Percentiles rank a stretch among this genome's conserved stretches.
Evolutionary conservation across 2,888 invertebrate genomes (phyloP).

Genomic region (Luffia ferchaultella): DNA sequence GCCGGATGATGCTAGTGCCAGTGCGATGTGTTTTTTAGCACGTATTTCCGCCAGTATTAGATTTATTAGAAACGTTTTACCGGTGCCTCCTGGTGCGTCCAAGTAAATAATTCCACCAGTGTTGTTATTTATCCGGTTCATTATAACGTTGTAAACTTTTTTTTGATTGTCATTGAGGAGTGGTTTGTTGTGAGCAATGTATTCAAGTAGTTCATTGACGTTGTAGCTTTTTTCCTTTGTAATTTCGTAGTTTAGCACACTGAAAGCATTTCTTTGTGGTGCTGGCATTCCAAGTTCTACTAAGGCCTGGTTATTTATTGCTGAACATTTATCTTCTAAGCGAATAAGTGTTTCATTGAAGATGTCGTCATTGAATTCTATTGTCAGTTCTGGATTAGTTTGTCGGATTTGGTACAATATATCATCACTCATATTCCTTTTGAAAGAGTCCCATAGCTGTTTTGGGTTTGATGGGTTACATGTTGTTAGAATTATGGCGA

Average conservation of each 20-base stretch:
- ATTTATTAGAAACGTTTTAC: slow-evolving; percentile 6
- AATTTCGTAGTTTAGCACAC: no score
- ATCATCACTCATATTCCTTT: slow-evolving; percentile 10
- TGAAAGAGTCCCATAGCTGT: slow-evolving; percentile 9
- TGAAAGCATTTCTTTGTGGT: no score
- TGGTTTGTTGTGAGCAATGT: no score
- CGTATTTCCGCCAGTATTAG: not conserved
- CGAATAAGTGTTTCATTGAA: no score
- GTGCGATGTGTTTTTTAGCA: not conserved
- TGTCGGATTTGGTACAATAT: slow-evolving; percentile 5
- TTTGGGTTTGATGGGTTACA: slow-evolving; percentile 11
- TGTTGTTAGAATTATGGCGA: no score
- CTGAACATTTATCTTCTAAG: no score
- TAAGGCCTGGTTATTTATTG: no score
- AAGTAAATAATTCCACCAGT: slow-evolving; percentile 4
- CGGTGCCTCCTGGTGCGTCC: slow-evolving; percentile 5
- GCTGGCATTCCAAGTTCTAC: no score
- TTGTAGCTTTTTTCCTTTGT: no score
- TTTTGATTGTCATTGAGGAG: no score
- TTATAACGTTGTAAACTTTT: no score
- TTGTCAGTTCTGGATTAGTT: slow-evolving; percentile 1
- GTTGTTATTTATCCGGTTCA: slow-evolving; percentile 3
- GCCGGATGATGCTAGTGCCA: slow-evolving; percentile 4
- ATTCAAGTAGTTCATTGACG: no score
- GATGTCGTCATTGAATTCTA: slow-evolving; percentile 3